Base-by-base conservation (phyloP, 2,113 vertebrate species). In the Tachuris rubrigastra region DNA sequence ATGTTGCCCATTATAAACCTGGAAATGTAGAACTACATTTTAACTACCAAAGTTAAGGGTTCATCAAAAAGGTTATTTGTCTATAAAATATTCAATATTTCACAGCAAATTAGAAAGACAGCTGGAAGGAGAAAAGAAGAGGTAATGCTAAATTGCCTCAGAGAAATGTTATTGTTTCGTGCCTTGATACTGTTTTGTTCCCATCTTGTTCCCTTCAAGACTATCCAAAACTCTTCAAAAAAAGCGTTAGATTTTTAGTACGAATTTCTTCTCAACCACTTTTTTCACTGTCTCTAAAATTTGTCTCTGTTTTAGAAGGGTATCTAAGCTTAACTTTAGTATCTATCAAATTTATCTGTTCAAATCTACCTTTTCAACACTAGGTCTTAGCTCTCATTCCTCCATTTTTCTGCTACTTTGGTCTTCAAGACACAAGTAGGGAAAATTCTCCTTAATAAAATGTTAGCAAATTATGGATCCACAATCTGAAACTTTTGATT, bases 101-200 rank as follows among this genome's bases (percentile, higher is more conserved):
- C 24, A 77, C 14, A 72, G 14, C 30, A 83, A 72, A 56, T 20
- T 8, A 72, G 47, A 83, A 83, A 27, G 18, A 33, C 4, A 80
- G 22, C 3, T 52, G 12, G 35, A 65, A 55, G 19, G 14, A 68
- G 12, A 72, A 89, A 62, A 58, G 8, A 65, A 86, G 10, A 75
- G 2, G 1, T 25, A 73, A 59, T 33, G 7, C 1, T 56, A 27
- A 62, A 49, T 10, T 2, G 0, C 9, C 19, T 50, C 12, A n/a
- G 33, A 67, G 62, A 82, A 71, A 20, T 28, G 2, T 30, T 76
- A 33, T 30, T 56, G 5, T 80, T 30, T 89, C 14, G 24, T 68
- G 25, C 1, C n/a, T 66, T 78, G 6, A 30, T 55, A 10, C 4
- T 22, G 8, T 41, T 74, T 74, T 93, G 1, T 7, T 88, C 14